Conservation (phyloP, 2,113 vertebrate species). For the Pomatorhinus ruficollis region DNA sequence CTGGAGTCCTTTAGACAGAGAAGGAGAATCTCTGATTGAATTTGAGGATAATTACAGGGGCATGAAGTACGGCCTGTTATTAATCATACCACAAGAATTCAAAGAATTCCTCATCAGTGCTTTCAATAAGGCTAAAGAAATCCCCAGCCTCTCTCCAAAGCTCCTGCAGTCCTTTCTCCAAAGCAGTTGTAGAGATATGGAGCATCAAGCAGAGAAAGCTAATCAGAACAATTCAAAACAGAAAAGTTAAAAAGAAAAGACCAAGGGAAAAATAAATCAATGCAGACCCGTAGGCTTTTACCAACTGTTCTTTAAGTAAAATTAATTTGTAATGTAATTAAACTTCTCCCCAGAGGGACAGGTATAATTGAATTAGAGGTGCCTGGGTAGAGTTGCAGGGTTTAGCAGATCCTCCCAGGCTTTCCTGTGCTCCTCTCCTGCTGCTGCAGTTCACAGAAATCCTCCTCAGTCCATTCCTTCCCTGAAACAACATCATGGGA, state of each 20-base stretch:
- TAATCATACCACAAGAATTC: neutral
- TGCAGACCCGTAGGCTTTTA: conserved; percentile 38
- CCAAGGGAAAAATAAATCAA: conserved; percentile 32
- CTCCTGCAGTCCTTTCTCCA: neutral
- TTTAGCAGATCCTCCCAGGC: neutral
- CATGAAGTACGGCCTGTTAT: neutral
- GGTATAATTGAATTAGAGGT: conserved; percentile 58
- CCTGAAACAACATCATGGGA: neutral
- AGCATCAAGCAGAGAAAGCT: conserved; percentile 22
- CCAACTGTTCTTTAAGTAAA: conserved; percentile 41
- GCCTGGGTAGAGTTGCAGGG: neutral
- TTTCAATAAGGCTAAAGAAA: neutral
- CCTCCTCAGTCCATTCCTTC: neutral
- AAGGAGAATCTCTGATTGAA: neutral
- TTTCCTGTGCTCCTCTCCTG: neutral
- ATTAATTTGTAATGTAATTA: conserved; percentile 65
- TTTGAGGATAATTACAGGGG: neutral
- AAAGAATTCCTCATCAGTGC: neutral
- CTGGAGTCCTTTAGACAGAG: neutral
- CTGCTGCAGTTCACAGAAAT: neutral
- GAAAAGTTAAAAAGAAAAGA: conserved; percentile 41
- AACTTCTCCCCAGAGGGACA: conserved; percentile 41
- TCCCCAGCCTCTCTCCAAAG: neutral
- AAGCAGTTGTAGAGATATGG: neutral
- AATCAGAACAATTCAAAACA: conserved; percentile 47